Conservation (phyloP, 2,113 vertebrate species). For the Nerophis ophidion region DNA sequence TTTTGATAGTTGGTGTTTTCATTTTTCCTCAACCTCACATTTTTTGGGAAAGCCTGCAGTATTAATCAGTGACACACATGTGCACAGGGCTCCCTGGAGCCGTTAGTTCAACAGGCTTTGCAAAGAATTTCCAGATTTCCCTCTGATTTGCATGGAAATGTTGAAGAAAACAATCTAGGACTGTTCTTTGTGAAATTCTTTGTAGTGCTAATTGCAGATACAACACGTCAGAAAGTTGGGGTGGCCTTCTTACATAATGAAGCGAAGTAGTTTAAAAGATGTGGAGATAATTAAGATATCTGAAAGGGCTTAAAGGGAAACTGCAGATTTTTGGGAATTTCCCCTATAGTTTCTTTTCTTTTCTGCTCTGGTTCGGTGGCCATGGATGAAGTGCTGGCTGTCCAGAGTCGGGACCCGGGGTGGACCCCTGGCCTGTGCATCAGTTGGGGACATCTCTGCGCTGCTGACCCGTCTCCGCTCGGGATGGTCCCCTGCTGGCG, state of each 20-base stretch:
- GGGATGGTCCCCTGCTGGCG: no score
- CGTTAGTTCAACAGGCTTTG: constrained; percentile 44
- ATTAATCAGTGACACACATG: constrained; percentile 62
- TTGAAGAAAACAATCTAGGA: constrained; percentile 35
- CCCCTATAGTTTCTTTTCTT: no score
- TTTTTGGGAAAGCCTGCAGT: constrained; percentile 55
- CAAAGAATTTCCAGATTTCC: constrained; percentile 55
- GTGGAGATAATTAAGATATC: constrained; percentile 13
- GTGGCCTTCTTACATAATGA: constrained; percentile 12
- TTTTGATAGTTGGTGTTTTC: constrained; percentile 61
- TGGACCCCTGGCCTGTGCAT: no score
- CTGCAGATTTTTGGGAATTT: no score
- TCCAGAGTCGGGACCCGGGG: no score
- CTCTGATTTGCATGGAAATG: constrained; percentile 39
- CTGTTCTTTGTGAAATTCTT: constrained; percentile 21
- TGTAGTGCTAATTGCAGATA: constrained; percentile 10
- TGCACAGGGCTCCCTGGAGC: constrained; percentile 41
- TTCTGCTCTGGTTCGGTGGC: no score
- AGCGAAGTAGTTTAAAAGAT: constrained; percentile 21
- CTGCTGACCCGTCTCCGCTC: no score
- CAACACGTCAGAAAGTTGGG: constrained; percentile 14
- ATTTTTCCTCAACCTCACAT: constrained; percentile 48
- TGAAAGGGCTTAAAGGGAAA: constrained; percentile 3
- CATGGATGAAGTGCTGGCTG: no score
- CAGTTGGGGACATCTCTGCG: no score